Conservation (phyloP, 2,113 vertebrate genomes). For the Eudyptes chrysolophus region DNA sequence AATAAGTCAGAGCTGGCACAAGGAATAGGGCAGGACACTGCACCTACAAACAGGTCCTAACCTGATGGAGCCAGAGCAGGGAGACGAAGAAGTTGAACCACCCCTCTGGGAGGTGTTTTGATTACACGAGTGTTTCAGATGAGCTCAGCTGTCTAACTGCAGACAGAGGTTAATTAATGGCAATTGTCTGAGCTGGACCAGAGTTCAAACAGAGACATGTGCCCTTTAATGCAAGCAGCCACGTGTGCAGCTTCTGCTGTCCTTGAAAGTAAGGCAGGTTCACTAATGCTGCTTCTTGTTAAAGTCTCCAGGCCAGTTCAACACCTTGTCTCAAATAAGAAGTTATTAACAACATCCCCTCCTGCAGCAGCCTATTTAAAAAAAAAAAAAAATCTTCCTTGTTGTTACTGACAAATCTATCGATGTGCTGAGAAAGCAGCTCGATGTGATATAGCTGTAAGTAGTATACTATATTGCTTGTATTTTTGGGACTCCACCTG, state of each 20-base stretch:
- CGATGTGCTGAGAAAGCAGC: background rate
- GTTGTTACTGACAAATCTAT: background rate
- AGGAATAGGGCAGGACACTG: background rate
- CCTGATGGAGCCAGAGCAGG: background rate
- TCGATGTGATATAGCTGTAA: background rate
- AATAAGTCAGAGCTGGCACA: background rate
- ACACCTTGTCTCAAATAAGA: background rate
- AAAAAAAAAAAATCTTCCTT: background rate
- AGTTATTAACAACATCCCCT: background rate
- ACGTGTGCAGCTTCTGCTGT: background rate
- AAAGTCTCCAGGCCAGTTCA: background rate
- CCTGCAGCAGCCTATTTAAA: background rate
- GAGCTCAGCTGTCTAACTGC: conserved; percentile 15
- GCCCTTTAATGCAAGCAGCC: background rate
- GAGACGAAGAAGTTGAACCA: background rate
- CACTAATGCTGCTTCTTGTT: background rate
- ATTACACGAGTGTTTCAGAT: background rate
- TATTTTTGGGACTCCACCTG: background rate
- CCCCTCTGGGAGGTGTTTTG: background rate
- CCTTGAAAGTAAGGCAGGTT: background rate
- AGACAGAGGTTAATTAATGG: conserved; percentile 13
- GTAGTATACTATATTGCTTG: background rate
- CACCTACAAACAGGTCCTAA: background rate
- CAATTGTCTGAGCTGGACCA: background rate
- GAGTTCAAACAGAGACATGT: background rate